phyloP scores from a whole-genome alignment of 2,797 vertebrate genomes.

The Diglossa cyanea region DNA sequence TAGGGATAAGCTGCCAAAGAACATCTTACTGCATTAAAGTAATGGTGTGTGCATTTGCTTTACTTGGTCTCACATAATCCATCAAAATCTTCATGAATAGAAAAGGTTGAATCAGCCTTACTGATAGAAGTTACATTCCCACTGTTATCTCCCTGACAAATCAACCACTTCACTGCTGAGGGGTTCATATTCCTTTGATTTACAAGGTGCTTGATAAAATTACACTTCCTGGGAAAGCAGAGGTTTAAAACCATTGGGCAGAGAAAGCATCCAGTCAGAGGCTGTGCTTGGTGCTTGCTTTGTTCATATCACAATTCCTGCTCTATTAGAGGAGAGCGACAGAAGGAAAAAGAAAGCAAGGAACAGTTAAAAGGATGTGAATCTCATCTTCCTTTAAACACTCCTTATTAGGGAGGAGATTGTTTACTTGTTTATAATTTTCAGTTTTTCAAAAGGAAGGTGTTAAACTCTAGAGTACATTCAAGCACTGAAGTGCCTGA shows the following conservation, averaged over 20 bases:
- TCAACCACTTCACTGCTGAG: neutral
- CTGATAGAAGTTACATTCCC: conserved; percentile 12
- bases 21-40: neutral
- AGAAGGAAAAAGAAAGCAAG: neutral
- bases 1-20: neutral
- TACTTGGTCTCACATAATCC: conserved; percentile 24
- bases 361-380: neutral
- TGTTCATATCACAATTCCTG: neutral
- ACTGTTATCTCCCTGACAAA: neutral
- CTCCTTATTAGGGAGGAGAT: neutral
- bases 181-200: neutral
- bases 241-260: neutral
- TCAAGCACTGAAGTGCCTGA: neutral
- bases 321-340: neutral
- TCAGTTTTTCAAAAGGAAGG: neutral
- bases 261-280: neutral
- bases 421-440: neutral
- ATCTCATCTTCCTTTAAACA: neutral
- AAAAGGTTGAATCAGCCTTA: neutral
- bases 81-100: conserved; percentile 9
- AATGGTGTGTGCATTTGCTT: neutral
- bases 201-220: neutral
- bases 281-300: neutral
- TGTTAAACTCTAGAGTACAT: neutral
- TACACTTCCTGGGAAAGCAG: neutral